These are phyloP conservation scores for Apogon hyalosoma DNA, from an alignment of 2,797 vertebrate genomes.

Conservation along the genomic window DNA sequence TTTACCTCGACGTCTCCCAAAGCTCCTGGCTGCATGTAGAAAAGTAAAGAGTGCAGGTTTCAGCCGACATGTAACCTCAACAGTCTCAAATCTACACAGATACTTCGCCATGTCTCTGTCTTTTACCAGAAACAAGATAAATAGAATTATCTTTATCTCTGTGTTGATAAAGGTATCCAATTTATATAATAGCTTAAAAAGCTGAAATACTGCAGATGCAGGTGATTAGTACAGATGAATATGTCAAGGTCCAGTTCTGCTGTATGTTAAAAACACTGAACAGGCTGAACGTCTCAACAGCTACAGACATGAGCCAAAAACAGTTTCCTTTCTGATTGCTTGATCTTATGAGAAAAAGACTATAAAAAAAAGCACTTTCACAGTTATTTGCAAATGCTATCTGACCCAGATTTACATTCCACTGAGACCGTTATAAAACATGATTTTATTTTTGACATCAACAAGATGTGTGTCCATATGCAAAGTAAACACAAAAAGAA, in stretches of 20 bases:
- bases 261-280: no score
- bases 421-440: constrained; percentile 28
- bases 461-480: neutral
- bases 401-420: constrained; percentile 41
- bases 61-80: constrained; percentile 39
- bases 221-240: no score
- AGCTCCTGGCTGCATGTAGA: constrained; percentile 99
- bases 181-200: no score
- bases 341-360: constrained; percentile 38
- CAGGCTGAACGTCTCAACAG: no score
- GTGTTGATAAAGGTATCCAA: no score
- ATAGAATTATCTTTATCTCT: no score
- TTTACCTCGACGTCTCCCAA: constrained; percentile 99
- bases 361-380: neutral
- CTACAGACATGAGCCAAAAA: constrained; percentile 4
- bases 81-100: constrained; percentile 8
- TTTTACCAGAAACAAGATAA: neutral
- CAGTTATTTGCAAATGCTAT: constrained; percentile 29
- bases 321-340: neutral
- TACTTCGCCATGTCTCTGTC: constrained; percentile 11
- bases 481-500: neutral
- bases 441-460: constrained; percentile 33
- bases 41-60: constrained; percentile 86
- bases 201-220: no score
- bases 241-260: no score